Percentiles rank a stretch among this genome's conserved stretches.
phyloP scores from a whole-genome alignment of 2,888 invertebrate species.

The Ceratothoa steindachneri region DNA sequence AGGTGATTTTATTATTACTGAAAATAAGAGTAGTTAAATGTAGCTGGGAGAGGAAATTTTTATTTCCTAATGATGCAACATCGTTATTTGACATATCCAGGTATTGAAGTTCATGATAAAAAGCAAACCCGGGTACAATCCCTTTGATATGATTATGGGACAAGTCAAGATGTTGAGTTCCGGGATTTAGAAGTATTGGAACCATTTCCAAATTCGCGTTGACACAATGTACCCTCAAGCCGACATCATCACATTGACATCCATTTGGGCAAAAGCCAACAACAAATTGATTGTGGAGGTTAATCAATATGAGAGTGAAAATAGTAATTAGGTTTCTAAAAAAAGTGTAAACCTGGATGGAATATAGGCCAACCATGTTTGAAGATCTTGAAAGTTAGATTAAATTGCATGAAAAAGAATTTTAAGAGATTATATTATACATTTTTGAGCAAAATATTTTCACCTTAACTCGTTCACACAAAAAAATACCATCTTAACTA shows the following conservation, averaged over 20 bases:
- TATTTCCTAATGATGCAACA: conserved; percentile 35
- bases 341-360: no score
- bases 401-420: no score
- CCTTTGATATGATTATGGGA: conserved; percentile 41
- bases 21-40: conserved; percentile 30
- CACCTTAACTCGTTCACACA: no score
- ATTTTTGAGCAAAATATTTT: no score
- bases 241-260: conserved; percentile 34
- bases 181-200: conserved; percentile 37
- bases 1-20: conserved; percentile 39
- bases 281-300: no score
- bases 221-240: conserved; percentile 28
- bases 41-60: conserved; percentile 35
- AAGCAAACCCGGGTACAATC: conserved; percentile 33
- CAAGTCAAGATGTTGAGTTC: conserved; percentile 30
- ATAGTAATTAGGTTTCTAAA: no score
- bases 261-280: conserved; percentile 40
- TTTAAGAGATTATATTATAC: no score
- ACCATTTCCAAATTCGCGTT: conserved; percentile 38
- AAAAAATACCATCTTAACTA: no score
- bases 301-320: no score
- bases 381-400: no score
- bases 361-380: no score
- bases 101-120: conserved; percentile 35
- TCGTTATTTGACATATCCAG: conserved; percentile 41